Evolutionary conservation across 2,797 vertebrate genomes (phyloP).

Genomic region (Karalla daura): DNA sequence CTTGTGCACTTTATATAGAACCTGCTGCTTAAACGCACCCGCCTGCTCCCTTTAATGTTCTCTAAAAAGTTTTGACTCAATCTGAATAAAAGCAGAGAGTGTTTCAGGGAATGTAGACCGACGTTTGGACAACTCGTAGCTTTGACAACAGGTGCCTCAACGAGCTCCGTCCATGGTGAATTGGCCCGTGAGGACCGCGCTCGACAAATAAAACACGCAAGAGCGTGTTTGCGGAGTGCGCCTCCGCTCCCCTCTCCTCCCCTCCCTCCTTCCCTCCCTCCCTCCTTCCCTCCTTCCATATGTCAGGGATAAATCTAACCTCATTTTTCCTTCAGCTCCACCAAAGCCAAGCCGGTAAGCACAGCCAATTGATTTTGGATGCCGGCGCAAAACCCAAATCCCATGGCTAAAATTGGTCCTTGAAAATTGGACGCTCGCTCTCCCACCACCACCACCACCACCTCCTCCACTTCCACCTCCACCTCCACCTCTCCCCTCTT

Average conservation of each 20-base stretch:
- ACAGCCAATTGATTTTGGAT: constrained; percentile 77
- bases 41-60: too few relatives aligned
- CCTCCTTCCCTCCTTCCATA: too few relatives aligned
- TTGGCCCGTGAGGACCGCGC: constrained; percentile 52
- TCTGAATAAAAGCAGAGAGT: background rate
- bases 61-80: too few relatives aligned
- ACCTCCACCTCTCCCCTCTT: constrained; percentile 51
- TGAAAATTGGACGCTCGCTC: constrained; percentile 60
- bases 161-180: constrained; percentile 56
- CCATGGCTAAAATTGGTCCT: constrained; percentile 73
- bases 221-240: constrained; percentile 55
- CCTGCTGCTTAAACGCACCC: too few relatives aligned
- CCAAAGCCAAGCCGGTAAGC: constrained; percentile 62
- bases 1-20: too few relatives aligned
- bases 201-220: constrained; percentile 63
- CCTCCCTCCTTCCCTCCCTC: constrained; percentile 38
- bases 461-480: constrained; percentile 33
- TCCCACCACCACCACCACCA: constrained; percentile 45
- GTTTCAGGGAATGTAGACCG: constrained; percentile 1
- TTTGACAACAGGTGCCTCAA: constrained; percentile 50
- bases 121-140: background rate
- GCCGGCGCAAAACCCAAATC: constrained; percentile 68
- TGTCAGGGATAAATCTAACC: constrained; percentile 72
- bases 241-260: constrained; percentile 37
- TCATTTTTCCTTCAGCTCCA: constrained; percentile 60